These are phyloP conservation scores for Gasterosteus aculeatus DNA, from an alignment of 2,113 vertebrate species.

Conservation along the genomic window DNA sequence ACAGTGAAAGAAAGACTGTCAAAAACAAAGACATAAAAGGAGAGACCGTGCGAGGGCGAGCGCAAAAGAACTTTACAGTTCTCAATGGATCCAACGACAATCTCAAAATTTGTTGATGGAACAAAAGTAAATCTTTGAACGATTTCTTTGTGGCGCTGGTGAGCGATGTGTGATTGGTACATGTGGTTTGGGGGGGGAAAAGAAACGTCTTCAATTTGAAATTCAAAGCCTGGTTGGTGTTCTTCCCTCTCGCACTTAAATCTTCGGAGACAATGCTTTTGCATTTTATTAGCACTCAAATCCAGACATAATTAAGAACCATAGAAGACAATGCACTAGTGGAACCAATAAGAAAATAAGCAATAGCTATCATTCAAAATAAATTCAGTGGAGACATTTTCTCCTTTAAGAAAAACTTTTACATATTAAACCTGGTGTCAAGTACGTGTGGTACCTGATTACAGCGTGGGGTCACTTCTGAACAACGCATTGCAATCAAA, in stretches of 20 bases:
- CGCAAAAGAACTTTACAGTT: slow-evolving; percentile 19
- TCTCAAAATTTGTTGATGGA: not conserved
- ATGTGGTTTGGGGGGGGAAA: not conserved
- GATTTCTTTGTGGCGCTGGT: not conserved
- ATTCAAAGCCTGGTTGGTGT: not conserved
- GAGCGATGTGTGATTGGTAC: slow-evolving; percentile 1
- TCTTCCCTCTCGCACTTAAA: not conserved
- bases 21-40: slow-evolving; percentile 39
- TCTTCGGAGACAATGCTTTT: slow-evolving; percentile 25
- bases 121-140: not conserved
- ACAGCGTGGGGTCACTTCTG: not conserved
- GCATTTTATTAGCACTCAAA: slow-evolving; percentile 37
- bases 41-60: slow-evolving; percentile 17
- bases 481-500: not conserved
- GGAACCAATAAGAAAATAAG: slow-evolving; percentile 11
- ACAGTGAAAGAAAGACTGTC: slow-evolving; percentile 55
- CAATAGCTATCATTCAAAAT: slow-evolving; percentile 23
- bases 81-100: slow-evolving; percentile 20
- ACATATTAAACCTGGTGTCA: slow-evolving; percentile 6
- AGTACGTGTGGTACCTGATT: not conserved
- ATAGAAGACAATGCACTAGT: slow-evolving; percentile 27
- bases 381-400: slow-evolving; percentile 9
- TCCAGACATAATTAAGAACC: slow-evolving; percentile 20
- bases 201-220: not conserved
- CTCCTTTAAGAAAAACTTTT: not conserved